These are phyloP conservation scores for Orthosia incerta DNA, from an alignment of 2,888 invertebrate species.

Conservation along the genomic window DNA sequence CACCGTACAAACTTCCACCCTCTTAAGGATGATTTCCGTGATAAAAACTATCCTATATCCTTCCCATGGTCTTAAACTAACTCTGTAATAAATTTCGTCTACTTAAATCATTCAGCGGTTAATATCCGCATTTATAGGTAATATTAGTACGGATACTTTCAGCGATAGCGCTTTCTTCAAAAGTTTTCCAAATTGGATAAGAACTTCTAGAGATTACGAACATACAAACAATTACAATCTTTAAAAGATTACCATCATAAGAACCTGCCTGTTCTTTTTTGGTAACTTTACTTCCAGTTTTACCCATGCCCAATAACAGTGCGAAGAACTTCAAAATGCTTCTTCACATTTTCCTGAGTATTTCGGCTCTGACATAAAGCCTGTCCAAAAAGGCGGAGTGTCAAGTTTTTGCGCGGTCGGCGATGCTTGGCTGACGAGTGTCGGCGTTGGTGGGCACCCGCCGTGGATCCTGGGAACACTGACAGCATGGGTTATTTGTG, in stretches of 20 bases:
- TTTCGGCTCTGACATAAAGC: constrained; percentile 35
- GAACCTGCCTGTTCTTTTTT: background rate
- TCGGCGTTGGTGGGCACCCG: constrained; percentile 13
- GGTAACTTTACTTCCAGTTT: background rate
- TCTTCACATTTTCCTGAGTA: constrained; percentile 11
- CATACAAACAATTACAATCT: background rate
- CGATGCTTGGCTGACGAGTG: constrained; percentile 18
- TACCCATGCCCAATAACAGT: background rate
- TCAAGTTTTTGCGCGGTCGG: constrained; percentile 42
- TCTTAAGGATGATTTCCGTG: no score
- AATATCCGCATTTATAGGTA: no score
- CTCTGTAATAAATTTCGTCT: no score
- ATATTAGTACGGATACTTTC: no score
- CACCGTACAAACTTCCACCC: no score
- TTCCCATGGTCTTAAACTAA: no score
- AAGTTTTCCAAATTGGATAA: no score
- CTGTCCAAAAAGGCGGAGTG: constrained; percentile 28
- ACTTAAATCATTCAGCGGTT: no score
- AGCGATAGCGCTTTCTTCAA: no score
- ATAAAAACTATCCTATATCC: no score
- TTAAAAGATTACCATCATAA: background rate
- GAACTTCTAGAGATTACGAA: no score
- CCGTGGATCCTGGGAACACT: constrained; percentile 39
- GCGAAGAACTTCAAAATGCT: background rate
- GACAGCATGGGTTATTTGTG: constrained; percentile 7